phyloP scores from a whole-genome alignment of 2,113 vertebrate species.

The Crotalus tigris region DNA sequence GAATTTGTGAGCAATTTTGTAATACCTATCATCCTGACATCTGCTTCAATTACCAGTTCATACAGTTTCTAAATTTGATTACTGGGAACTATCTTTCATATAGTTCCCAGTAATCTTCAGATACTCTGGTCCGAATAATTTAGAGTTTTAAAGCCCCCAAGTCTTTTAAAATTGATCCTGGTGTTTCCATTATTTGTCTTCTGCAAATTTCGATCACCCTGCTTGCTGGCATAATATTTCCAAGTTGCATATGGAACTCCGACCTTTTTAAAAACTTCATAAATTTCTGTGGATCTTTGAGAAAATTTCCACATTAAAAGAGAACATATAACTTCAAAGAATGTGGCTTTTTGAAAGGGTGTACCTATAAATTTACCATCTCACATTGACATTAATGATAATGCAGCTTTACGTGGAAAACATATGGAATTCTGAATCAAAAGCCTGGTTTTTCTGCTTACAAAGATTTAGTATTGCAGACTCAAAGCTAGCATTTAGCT shows the following conservation, averaged over 20 bases:
- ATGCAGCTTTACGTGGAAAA: neutral
- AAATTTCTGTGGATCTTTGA: neutral
- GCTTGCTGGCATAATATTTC: neutral
- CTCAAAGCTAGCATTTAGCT: neutral
- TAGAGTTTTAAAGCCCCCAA: neutral
- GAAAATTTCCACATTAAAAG: neutral
- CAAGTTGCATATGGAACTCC: neutral
- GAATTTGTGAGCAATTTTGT: neutral
- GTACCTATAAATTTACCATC: neutral
- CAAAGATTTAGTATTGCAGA: neutral
- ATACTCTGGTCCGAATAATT: neutral
- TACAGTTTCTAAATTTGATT: neutral
- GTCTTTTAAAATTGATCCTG: neutral
- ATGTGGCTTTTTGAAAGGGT: neutral
- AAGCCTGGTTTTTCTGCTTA: neutral
- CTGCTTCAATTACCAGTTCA: neutral
- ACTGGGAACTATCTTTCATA: neutral
- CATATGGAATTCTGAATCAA: neutral
- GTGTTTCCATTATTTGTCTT: neutral
- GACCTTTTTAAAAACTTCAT: neutral
- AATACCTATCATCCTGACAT: neutral
- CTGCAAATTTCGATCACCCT: neutral
- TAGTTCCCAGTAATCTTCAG: neutral
- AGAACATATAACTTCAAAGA: neutral
- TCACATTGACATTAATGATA: neutral